Evolutionary conservation across 53 echinoderm and acorn worm species (phyloP).

Genomic region (Stichopus horrens): DNA sequence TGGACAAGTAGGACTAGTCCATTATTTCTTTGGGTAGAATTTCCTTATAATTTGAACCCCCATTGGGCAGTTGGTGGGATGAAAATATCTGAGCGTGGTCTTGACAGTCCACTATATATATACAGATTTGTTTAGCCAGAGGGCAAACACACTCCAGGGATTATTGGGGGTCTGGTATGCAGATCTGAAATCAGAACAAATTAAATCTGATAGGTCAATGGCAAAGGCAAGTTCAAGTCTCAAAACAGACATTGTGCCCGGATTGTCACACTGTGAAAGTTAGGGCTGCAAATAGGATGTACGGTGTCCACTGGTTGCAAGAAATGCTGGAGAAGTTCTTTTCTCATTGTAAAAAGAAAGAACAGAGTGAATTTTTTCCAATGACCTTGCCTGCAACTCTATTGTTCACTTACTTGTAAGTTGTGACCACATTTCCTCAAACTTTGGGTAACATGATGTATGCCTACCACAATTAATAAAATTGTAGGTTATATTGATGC

Average conservation of each 20-base stretch:
- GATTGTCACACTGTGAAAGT: background rate
- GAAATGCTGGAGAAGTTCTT: no score
- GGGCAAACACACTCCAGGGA: slow-evolving; percentile 31
- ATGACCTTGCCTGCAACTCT: no score
- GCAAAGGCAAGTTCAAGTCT: slow-evolving; percentile 31
- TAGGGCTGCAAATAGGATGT: no score
- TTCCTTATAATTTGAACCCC: slow-evolving; percentile 21
- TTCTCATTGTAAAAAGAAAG: no score
- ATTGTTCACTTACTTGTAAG: no score
- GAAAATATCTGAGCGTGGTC: background rate
- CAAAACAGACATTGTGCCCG: slow-evolving; percentile 1
- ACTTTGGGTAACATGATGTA: no score
- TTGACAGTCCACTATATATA: background rate
- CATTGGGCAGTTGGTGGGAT: slow-evolving; percentile 12
- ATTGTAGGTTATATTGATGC: no score
- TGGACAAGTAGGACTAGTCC: slow-evolving; percentile 14
- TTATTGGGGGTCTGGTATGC: slow-evolving; percentile 12
- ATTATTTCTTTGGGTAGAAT: background rate
- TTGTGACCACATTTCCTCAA: no score
- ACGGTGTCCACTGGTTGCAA: no score
- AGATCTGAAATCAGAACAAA: slow-evolving; percentile 27
- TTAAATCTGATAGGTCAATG: slow-evolving; percentile 20
- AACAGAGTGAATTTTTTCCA: no score
- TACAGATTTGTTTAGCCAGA: slow-evolving; percentile 11
- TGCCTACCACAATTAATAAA: no score